Base-by-base conservation (phyloP, 2,797 vertebrate species). In the Megalops cyprinoides region DNA sequence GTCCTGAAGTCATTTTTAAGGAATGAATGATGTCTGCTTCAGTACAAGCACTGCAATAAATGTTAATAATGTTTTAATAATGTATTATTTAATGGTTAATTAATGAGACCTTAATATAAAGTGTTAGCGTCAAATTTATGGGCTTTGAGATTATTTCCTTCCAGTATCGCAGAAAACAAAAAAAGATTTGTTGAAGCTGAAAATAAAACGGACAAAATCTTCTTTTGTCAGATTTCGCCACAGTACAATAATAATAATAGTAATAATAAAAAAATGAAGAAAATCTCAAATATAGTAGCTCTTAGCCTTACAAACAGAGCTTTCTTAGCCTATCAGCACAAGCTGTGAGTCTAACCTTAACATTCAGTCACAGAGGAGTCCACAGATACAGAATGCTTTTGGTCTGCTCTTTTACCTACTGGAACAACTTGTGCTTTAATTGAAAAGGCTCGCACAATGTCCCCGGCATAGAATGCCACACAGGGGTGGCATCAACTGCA, bases 401-500 rank as follows among this genome's bases (percentile, higher is more conserved):
- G n/a, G 73, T n/a, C 42, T 49, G 12, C 25, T 25, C 42, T 12
- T 23, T 46, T 42, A 18, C 65, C n/a, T 8, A 23, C 37, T 76
- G 84, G 87, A 91, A 92, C 86, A 91, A 92, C 90, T 88, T 89
- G 87, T 91, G 91, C 90, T 92, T 93, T 93, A 91, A 93, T 86
- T 89, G 69, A 82, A 82, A 80, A 89, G 90, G 88, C 73, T 12
- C 15, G n/a, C n/a, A 20, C 44, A 74, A 4, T 4, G 3, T 12
- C 44, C n/a, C 18, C 84, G 85, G 84, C 83, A 87, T 39, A 80
- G 87, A 90, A 88, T 89, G 91, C 91, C 88, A 89, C 89, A 86
- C 82, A 3, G 78, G 91, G 90, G 88, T 87, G 87, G 92, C 92
- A 90, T 93, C 92, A 93, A 94, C 93, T 91, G 91, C 91, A 92